phyloP scores from a whole-genome alignment of 2,888 invertebrate species.

The Lamellibrachia satsuma region DNA sequence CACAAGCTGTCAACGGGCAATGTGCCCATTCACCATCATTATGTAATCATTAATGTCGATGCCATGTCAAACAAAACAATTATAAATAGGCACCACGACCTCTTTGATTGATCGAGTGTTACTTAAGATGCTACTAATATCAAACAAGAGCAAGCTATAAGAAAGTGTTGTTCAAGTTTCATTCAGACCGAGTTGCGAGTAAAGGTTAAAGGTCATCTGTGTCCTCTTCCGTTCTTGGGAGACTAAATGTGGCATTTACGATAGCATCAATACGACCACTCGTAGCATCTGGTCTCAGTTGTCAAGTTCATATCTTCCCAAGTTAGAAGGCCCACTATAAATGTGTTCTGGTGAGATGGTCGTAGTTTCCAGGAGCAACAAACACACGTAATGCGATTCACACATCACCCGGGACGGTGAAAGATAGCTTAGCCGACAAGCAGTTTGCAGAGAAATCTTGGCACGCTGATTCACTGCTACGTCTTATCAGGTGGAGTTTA shows the following conservation, averaged over 20 bases:
- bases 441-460: neutral
- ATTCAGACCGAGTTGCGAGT: neutral
- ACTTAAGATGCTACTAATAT: neutral
- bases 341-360: neutral
- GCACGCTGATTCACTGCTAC: neutral
- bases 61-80: neutral
- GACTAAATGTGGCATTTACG: neutral
- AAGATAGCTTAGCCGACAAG: neutral
- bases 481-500: neutral
- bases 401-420: neutral
- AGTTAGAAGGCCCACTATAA: neutral
- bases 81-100: conserved; percentile 17
- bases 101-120: neutral
- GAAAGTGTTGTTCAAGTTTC: neutral
- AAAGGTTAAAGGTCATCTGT: neutral
- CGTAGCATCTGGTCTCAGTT: neutral
- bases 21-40: neutral
- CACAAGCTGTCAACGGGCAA: neutral
- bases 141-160: neutral
- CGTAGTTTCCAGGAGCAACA: neutral
- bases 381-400: neutral
- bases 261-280: neutral
- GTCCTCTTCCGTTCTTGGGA: neutral
- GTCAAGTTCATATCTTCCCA: neutral
- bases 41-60: neutral